Evolutionary conservation across 2,888 invertebrate genomes (phyloP).

Genomic region (Tachina grossa): DNA sequence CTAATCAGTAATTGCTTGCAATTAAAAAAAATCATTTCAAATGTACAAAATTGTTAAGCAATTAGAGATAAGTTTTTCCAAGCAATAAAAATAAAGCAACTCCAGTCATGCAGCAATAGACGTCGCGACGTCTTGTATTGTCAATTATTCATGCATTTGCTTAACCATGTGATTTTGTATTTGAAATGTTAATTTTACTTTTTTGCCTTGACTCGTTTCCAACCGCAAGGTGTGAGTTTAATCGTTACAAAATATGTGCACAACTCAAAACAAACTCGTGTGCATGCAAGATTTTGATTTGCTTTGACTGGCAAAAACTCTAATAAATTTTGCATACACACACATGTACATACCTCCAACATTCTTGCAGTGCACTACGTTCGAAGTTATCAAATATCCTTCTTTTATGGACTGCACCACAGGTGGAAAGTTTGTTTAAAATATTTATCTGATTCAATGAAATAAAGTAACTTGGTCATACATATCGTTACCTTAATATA

Average conservation of each 20-base stretch:
- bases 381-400: background rate
- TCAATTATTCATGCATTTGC: constrained; percentile 63
- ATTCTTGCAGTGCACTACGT: background rate
- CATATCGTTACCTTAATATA: too few relatives aligned
- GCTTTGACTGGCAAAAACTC: constrained; percentile 3
- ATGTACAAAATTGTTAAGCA: constrained; percentile 48
- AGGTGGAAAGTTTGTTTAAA: background rate
- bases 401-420: constrained; percentile 14
- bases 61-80: constrained; percentile 47
- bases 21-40: background rate
- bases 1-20: constrained; percentile 46
- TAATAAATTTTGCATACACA: constrained; percentile 26
- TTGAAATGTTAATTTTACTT: constrained; percentile 27
- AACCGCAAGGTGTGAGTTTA: constrained; percentile 67
- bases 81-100: constrained; percentile 11
- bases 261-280: constrained; percentile 19
- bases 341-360: background rate
- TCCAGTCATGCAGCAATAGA: constrained; percentile 11
- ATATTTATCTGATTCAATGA: too few relatives aligned
- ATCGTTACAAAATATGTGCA: constrained; percentile 59
- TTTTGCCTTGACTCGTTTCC: constrained; percentile 38
- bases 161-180: constrained; percentile 48
- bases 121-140: constrained; percentile 25
- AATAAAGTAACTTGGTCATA: too few relatives aligned
- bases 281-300: constrained; percentile 28